These are phyloP conservation scores for Otolemur crassicaudatus DNA, from an alignment of 2,797 vertebrate species.

Conservation along the genomic window DNA sequence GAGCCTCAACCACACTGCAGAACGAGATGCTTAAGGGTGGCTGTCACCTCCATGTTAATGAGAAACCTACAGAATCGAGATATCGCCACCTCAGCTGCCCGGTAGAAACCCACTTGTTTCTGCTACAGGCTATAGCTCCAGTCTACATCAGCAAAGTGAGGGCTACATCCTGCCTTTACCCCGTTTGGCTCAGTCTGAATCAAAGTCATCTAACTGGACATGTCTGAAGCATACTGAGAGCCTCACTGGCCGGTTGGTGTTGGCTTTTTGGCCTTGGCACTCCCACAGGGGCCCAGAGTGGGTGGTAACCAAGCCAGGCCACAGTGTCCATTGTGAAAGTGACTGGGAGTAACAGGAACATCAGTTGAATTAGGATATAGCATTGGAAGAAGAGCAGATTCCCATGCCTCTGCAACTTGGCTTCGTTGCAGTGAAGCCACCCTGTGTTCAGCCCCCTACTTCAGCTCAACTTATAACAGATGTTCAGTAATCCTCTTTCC, in stretches of 20 bases:
- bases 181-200: background rate
- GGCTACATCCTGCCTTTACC: background rate
- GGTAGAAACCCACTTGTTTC: background rate
- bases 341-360: background rate
- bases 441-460: background rate
- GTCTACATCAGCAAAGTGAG: background rate
- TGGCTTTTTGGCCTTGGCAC: background rate
- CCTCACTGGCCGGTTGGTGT: background rate
- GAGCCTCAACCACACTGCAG: background rate
- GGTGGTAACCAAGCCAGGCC: background rate
- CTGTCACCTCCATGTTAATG: background rate
- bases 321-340: background rate
- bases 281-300: background rate
- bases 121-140: background rate
- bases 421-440: background rate
- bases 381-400: background rate
- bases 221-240: background rate
- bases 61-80: background rate
- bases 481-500: background rate
- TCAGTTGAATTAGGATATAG: background rate
- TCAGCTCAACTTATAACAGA: background rate
- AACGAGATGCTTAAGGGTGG: background rate
- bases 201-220: background rate
- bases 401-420: background rate
- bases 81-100: background rate